Base-by-base conservation (phyloP, 2,113 vertebrate genomes). In the Panthera uncia region DNA sequence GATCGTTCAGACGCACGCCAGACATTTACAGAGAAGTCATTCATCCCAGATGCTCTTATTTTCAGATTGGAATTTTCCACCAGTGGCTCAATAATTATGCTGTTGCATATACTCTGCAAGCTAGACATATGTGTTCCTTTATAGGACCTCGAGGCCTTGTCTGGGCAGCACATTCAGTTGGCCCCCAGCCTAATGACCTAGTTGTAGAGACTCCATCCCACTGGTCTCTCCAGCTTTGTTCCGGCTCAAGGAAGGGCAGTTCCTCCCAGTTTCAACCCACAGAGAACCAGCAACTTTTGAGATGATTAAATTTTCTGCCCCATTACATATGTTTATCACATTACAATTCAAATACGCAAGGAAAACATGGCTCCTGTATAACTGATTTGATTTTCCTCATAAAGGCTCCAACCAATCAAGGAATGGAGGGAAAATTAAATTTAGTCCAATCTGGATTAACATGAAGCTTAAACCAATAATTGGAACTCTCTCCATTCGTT, bases 31-130 rank as follows among this genome's bases (percentile, higher is more conserved):
- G 36, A 91, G 71, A 98, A 94, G 90, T 79, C 84, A 66, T 95
- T 92, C 92, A 94, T 97, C 90, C 94, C 97, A 97, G 82, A 97
- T 98, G 98, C 97, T 97, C 94, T 87, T 66, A 73, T 96, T 95
- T 97, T 98, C 92, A 81, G 65, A 94, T 3, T 95, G 94, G 93
- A 96, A 98, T 96, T 98, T 97, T 97, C 94, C 96, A 97, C 97
- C 81, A 89, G 95, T 91, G 96, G 84, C 96, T 94, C 82, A 71
- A 92, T 97, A 96, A 98, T 97, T 78, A 89, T 41, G 36, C 68
- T 91, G 66, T 94, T 97, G 88, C 66, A 89, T 79, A 96, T 74
- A 91, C 31, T 94, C 71, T 83, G 63, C 41, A 96, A 98, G 84
- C 91, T 81, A 96, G 84, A 91, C 92, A 97, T 96, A 97, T 97